These are phyloP conservation scores for Smutsia temminckii DNA, from an alignment of 2,797 vertebrate species.

Conservation along the genomic window DNA sequence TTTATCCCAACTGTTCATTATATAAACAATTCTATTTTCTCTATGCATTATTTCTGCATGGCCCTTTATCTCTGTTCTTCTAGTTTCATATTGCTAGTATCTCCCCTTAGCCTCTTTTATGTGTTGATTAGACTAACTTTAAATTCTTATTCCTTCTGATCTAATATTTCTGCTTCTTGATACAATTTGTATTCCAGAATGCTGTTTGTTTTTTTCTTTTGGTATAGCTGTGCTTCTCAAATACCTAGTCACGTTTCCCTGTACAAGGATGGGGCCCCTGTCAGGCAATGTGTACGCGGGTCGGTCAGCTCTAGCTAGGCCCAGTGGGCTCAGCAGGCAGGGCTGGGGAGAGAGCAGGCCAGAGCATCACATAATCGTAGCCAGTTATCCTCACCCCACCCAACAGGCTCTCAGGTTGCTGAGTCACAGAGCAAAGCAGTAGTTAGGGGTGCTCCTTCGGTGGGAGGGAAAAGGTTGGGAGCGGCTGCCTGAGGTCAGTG, in stretches of 20 bases:
- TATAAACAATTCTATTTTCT: not conserved
- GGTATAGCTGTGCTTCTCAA: not conserved
- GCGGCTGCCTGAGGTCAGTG: not conserved
- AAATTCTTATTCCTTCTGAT: not conserved
- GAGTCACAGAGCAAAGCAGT: not conserved
- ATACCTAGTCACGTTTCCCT: not conserved
- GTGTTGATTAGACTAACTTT: slow-evolving; percentile 27
- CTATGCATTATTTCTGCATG: not conserved
- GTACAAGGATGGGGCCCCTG: not conserved
- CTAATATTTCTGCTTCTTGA: not conserved
- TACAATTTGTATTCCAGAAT: not conserved
- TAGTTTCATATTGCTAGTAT: not conserved
- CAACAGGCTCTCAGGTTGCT: not conserved
- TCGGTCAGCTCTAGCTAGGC: not conserved
- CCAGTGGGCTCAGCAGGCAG: not conserved
- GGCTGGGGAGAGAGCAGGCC: not conserved
- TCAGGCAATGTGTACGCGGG: not conserved
- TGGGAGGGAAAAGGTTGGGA: not conserved
- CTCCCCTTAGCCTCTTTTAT: not conserved
- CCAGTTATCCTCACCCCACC: not conserved
- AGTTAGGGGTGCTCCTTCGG: not conserved
- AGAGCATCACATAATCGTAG: not conserved
- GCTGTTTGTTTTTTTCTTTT: not conserved
- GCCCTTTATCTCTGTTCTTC: not conserved
- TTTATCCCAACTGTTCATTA: not conserved